Base-by-base conservation (phyloP, 1,140 invertebrate genomes). In the Sycobia sp. region DNA sequence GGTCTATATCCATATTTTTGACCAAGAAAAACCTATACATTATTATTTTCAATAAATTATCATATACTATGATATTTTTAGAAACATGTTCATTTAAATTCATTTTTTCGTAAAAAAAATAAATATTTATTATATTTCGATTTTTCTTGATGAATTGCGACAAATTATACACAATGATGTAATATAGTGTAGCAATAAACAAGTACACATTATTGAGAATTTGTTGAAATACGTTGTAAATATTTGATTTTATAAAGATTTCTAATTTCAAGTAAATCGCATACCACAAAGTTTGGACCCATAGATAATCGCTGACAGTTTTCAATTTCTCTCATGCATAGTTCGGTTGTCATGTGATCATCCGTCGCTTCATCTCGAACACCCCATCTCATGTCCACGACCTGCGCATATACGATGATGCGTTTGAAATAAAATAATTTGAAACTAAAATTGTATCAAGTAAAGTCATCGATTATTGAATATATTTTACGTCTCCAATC, bases 321-420 rank as follows among this genome's bases (percentile, higher is more conserved):
- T 78, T 94, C 90, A 61, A 99, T 98, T 84, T 98, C 97, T 65
- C 93, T 89, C 94, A 99, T 98, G 76, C 96, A 99, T 0, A 98
- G 86, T 73, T 98, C 94, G 0, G 96, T 98, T 9, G 96, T 98
- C 95, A 98, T 97, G 81, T 99, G 96, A 88, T 98, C 96, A 76
- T 98, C 96, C 0, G 96, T 98, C 0, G 96, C 95, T 82, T 98
- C 96, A 73, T 98, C 96, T 72, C 93, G 84, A 3, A 95, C 91
- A 20, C 96, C 97, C 96, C 97, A 99, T 77, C 96, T 85, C 96
- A 99, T 98, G 80, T 98, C 97, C 20, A 98, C 96, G 1, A 98
- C 96, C 94, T 97, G 69, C 1, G 71, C 39, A 39, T 8, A n/a
- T n/a, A n/a, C n/a, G n/a, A n/a, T n/a, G n/a, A n/a, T n/a, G n/a